Conservation (phyloP, 2,113 vertebrate genomes). For the Haemorhous mexicanus region DNA sequence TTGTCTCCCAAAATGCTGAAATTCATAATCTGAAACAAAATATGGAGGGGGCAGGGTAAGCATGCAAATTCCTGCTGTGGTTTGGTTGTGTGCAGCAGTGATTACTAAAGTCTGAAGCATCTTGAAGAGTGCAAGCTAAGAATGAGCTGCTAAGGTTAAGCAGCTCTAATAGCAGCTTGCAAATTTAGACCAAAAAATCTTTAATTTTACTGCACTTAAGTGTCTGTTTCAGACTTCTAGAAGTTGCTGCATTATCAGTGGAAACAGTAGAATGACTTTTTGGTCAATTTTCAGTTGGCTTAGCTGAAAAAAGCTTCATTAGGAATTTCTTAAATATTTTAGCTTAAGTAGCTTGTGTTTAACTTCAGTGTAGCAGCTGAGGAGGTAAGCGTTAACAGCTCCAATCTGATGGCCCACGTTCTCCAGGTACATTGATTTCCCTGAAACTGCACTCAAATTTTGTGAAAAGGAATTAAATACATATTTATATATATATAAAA, state of each 20-base stretch:
- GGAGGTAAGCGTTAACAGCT: neutral
- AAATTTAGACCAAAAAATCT: neutral
- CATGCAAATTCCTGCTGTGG: neutral
- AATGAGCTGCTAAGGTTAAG: neutral
- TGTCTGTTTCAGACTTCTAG: neutral
- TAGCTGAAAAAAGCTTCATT: neutral
- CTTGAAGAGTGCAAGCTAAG: neutral
- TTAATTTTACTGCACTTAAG: neutral
- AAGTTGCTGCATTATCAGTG: neutral
- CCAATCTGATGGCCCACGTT: accelerated
- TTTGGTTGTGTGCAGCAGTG: neutral
- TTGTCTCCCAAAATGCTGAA: neutral
- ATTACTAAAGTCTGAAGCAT: neutral
- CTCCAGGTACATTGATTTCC: neutral
- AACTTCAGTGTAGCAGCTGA: neutral
- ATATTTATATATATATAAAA: too few species aligned
- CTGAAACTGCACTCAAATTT: neutral
- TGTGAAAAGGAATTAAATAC: neutral
- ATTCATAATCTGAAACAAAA: neutral
- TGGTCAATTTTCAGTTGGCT: neutral
- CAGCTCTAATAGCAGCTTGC: accelerated
- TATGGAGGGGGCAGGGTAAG: neutral
- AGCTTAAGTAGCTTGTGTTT: neutral
- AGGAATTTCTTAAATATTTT: neutral
- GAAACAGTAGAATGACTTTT: neutral